Conservation (phyloP, 2,797 vertebrate species). For the Cynopterus sphinx region DNA sequence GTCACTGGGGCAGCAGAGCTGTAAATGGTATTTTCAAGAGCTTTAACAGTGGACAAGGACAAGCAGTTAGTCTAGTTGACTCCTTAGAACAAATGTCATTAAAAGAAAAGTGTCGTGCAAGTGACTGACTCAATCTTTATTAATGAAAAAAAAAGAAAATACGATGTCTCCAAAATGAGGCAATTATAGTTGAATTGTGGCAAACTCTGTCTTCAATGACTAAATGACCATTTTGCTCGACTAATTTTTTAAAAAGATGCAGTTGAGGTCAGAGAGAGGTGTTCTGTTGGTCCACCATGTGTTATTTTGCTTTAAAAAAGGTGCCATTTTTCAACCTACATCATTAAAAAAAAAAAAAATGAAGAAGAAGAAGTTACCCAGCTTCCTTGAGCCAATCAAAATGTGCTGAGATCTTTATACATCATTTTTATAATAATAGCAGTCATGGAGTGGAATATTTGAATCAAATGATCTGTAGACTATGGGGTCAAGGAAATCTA, state of each 20-base stretch:
- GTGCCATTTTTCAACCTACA: neutral
- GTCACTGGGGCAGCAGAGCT: neutral
- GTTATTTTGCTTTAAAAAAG: neutral
- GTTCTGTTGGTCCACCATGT: neutral
- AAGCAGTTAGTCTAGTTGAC: slow-evolving; percentile 69
- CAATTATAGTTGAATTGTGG: slow-evolving; percentile 33
- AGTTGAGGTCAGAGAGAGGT: neutral
- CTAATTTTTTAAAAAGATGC: neutral
- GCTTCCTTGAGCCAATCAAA: neutral
- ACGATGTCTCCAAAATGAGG: slow-evolving; percentile 43
- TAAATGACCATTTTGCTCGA: slow-evolving; percentile 15
- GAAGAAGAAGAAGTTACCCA: neutral
- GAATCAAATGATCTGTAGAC: neutral
- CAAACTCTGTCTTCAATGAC: neutral
- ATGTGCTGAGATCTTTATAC: neutral
- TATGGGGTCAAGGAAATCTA: neutral
- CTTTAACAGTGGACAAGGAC: slow-evolving; percentile 51
- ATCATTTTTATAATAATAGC: neutral
- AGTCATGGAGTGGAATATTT: neutral
- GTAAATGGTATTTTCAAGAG: slow-evolving; percentile 70
- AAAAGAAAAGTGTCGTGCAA: slow-evolving; percentile 53
- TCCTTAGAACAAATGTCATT: slow-evolving; percentile 67
- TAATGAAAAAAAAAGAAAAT: slow-evolving; percentile 58
- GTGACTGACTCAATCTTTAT: slow-evolving; percentile 53
- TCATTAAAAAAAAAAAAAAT: neutral